A percentile compares a stretch with the other conserved stretches of the same genome.
Evolutionary conservation across 2,113 vertebrate species (phyloP).

Genomic region (Lampris incognitus): DNA sequence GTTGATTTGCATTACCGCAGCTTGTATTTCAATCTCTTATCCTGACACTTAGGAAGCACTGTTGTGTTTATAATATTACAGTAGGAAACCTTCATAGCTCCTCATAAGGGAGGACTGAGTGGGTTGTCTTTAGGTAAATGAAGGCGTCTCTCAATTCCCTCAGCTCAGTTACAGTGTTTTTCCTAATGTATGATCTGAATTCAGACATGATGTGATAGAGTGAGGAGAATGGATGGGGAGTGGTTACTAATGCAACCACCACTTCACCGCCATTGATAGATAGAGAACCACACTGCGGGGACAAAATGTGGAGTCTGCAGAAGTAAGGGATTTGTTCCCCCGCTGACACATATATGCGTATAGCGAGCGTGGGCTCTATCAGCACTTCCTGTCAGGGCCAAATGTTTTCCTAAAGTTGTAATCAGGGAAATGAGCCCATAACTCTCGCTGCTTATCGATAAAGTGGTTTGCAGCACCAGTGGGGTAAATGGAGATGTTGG

Average conservation of each 20-base stretch:
- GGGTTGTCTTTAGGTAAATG: neutral
- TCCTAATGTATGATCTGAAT: slow-evolving; percentile 56
- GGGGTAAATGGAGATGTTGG: slow-evolving; percentile 64
- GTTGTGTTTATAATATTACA: too few species aligned
- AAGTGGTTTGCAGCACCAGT: slow-evolving; percentile 53
- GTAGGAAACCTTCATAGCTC: too few species aligned
- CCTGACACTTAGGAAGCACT: too few species aligned
- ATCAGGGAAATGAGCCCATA: slow-evolving; percentile 89
- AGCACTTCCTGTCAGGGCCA: slow-evolving; percentile 79
- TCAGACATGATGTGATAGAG: slow-evolving; percentile 40
- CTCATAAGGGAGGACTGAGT: neutral
- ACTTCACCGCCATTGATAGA: slow-evolving; percentile 62
- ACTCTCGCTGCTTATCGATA: slow-evolving; percentile 82
- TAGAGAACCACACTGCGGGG: slow-evolving; percentile 35
- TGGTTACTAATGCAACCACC: slow-evolving; percentile 70
- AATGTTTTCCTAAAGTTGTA: slow-evolving; percentile 86
- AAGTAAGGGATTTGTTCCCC: slow-evolving; percentile 70
- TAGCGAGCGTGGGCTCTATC: slow-evolving; percentile 75
- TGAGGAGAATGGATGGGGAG: slow-evolving; percentile 45
- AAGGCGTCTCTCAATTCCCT: slow-evolving; percentile 12
- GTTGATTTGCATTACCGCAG: neutral
- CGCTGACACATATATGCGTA: slow-evolving; percentile 79
- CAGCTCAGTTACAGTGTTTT: slow-evolving; percentile 35
- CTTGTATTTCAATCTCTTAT: too few species aligned
- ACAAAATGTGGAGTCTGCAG: slow-evolving; percentile 75